Evolutionary conservation across 2,113 vertebrate species (phyloP).

Genomic region (Rhinopithecus roxellana): DNA sequence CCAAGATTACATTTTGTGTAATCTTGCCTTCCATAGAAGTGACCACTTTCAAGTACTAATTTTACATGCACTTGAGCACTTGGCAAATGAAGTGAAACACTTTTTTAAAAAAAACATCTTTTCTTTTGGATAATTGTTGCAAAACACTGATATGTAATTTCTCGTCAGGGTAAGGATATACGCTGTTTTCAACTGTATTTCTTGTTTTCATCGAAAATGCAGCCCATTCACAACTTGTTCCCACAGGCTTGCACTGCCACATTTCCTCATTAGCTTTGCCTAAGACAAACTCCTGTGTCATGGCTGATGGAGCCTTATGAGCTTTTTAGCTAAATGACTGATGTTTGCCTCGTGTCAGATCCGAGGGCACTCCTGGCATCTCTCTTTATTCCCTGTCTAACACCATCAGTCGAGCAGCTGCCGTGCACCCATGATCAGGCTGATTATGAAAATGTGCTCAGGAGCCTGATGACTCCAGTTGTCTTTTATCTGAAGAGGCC

Average conservation of each 20-base stretch:
- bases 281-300: slow-evolving; percentile 84
- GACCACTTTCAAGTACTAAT: slow-evolving; percentile 76
- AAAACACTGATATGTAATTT: slow-evolving; percentile 64
- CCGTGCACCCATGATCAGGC: slow-evolving; percentile 84
- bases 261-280: slow-evolving; percentile 86
- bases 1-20: background rate
- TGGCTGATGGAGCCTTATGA: slow-evolving; percentile 86
- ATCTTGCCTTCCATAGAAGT: background rate
- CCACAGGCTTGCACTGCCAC: slow-evolving; percentile 80
- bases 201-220: slow-evolving; percentile 77
- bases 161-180: slow-evolving; percentile 57
- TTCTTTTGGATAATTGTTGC: slow-evolving; percentile 65
- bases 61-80: slow-evolving; percentile 35
- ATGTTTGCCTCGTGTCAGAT: slow-evolving; percentile 87
- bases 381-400: slow-evolving; percentile 87
- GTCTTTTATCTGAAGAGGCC: slow-evolving; percentile 85
- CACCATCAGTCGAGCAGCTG: slow-evolving; percentile 86
- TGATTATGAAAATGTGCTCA: slow-evolving; percentile 88
- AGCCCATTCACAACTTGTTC: slow-evolving; percentile 82
- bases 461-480: slow-evolving; percentile 82
- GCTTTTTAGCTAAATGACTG: slow-evolving; percentile 88
- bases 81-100: slow-evolving; percentile 61
- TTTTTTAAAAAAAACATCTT: slow-evolving; percentile 48
- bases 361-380: slow-evolving; percentile 86
- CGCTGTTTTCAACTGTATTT: slow-evolving; percentile 74